Evolutionary conservation across 2,113 vertebrate genomes (phyloP).

Genomic region (Apteryx mantelli): DNA sequence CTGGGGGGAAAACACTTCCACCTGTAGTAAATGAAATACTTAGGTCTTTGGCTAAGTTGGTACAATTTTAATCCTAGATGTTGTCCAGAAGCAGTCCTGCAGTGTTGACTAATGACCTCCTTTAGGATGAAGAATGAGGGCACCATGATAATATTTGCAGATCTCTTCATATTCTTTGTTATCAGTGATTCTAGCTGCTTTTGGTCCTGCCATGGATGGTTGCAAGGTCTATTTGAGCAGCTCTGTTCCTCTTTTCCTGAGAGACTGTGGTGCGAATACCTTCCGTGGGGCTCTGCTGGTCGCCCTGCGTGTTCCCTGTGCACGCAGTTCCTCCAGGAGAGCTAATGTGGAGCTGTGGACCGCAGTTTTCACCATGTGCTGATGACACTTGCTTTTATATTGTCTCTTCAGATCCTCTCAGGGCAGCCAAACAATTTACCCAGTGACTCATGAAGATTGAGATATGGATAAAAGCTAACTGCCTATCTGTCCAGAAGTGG

Average conservation of each 20-base stretch:
- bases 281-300: accelerated
- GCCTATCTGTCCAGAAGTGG: constrained; percentile 22
- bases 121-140: not conserved
- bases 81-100: not conserved
- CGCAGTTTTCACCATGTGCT: not conserved
- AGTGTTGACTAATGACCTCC: not conserved
- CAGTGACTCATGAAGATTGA: constrained; percentile 38
- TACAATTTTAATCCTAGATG: not conserved
- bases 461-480: constrained; percentile 9
- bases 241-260: not conserved
- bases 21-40: not conserved
- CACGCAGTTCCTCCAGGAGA: not conserved
- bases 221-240: not conserved
- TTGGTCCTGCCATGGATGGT: not conserved
- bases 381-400: not conserved
- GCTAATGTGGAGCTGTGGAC: not conserved
- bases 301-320: accelerated
- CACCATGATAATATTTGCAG: not conserved
- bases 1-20: not conserved
- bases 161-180: not conserved
- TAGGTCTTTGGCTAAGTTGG: not conserved
- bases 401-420: not conserved
- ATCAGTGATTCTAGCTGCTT: not conserved
- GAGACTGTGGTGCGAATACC: not conserved
- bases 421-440: constrained; percentile 6